Base-by-base conservation (phyloP, 2,888 invertebrate species). In the Lutraria lutraria region DNA sequence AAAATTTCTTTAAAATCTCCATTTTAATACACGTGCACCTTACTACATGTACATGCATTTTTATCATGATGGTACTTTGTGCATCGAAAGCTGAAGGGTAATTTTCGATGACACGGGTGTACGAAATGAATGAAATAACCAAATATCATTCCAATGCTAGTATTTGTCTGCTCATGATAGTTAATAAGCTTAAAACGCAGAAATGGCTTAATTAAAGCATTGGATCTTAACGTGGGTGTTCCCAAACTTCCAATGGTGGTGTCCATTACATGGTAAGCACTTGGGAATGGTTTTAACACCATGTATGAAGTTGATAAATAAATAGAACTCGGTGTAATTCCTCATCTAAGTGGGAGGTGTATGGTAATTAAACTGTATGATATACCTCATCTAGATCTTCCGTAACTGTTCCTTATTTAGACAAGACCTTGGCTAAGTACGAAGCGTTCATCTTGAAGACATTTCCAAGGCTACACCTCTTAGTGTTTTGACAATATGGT, bases 331-430 rank as follows among this genome's bases (percentile, higher is more conserved):
- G 63, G 25, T 68, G 25, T 13, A 25, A 25, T 25, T 25, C 25
- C n/a, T 21, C 63, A 25, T n/a, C 63, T 25, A 68, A 68, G 63
- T 68, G 63, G 63, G 63, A 68, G 63, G 63, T 68, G 25, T 68
- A 56, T 56, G 19, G 19, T 13, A 8, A 68, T 68, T 43, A 68
- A 25, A 68, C 0, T 12, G 0, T 68, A 12, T 68, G n/a, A 68
- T 68, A 68, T 68, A n/a, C n/a, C 63, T 25, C 63, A 25, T 10
- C 25, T 25, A 68, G 8, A 6, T 12, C 12, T 10, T 25, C 8
- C 43, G 43, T 43, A 43, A 43, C 43, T 25, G 6, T 25, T 68
- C 6, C n/a, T 25, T 25, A 12, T 68, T 25, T 68, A 3, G n/a
- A 25, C 2, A 25, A 21, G 63, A 13, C 63, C 63, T 25, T 68